Evolutionary conservation across 2,888 invertebrate species (phyloP), one percentile per base, ranked within the genome.

Genomic region (Hydrotaea diabolus): DNA sequence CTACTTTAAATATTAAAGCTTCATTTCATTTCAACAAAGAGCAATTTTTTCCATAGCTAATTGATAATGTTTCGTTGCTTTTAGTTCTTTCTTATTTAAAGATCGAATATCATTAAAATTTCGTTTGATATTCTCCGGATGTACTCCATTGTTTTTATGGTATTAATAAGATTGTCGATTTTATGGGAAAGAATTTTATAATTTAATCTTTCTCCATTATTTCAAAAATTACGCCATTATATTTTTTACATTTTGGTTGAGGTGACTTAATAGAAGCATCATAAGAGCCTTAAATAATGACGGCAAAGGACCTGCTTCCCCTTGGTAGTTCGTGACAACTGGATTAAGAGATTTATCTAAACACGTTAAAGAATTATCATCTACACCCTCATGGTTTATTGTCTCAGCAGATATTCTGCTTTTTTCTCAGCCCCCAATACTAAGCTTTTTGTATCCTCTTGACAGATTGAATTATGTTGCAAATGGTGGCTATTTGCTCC

Each of bases 391-490:
- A 5, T 36, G 5, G 5, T 36, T 36, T 8, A 36, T 11, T 72
- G 57, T 8, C 15, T 46, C n/a, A 62, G 36, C 23, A 62, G 46
- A 17, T 19, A n/a, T 39, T 77, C 5, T 8, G 57, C 3, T 77
- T 31, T 72, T 69, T 15, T 15, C 46, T 46, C 2, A 11, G 46
- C 2, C 13, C 46, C 46, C 5, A 46, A 46, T 5, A 23, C 15
- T 73, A 73, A 23, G 78, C 73, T 2, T 39, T 77, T 19, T 66
- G 15, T 57, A 78, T 46, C n/a, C 78, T 72, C n/a, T 72, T 72
- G 4, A 72, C 55, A 9, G 55, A 23, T 9, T 77, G 59, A 36
- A 36, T 36, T 3, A 36, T 8, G 36, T 36, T n/a, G n/a, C n/a
- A n/a, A n/a, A n/a, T n/a, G n/a, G n/a, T n/a, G n/a, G n/a, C n/a